Evolutionary conservation across 2,113 vertebrate genomes (phyloP).

Genomic region (Xiphias gladius): DNA sequence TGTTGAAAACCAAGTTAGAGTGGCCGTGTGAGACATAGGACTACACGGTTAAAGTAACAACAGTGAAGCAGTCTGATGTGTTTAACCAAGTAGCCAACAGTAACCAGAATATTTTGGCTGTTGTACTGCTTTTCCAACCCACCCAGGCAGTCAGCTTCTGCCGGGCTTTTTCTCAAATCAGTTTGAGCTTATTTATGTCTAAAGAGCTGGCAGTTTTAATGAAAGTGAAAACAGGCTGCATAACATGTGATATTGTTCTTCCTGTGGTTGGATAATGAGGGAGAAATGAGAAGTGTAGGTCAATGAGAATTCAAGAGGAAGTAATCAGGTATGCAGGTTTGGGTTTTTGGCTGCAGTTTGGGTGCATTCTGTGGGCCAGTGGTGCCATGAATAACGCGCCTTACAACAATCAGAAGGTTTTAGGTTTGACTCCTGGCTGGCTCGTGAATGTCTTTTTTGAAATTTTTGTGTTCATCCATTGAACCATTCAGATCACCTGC

Average conservation of each 20-base stretch:
- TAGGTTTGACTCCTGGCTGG: constrained; percentile 86
- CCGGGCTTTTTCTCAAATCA: too few species aligned
- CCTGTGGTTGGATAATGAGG: constrained; percentile 1
- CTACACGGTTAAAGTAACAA: too few species aligned
- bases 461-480: too few species aligned
- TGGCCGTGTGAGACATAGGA: too few species aligned
- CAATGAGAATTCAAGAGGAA: constrained; percentile 17
- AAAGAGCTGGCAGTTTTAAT: background rate
- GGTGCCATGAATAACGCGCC: constrained; percentile 80
- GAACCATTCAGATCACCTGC: too few species aligned
- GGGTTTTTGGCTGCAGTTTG: background rate
- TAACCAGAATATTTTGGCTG: too few species aligned
- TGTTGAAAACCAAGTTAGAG: too few species aligned
- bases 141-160: too few species aligned
- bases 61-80: too few species aligned
- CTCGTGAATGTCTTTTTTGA: constrained; percentile 17
- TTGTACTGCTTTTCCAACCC: too few species aligned
- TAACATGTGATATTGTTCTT: background rate
- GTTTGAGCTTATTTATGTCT: too few species aligned
- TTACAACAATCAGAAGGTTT: constrained; percentile 93
- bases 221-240: background rate
- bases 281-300: background rate
- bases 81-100: too few species aligned
- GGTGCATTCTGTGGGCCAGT: constrained; percentile 51
- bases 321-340: constrained; percentile 2